Base-by-base conservation (phyloP, 2,888 invertebrate species). In the Epistrophe grossulariae region DNA sequence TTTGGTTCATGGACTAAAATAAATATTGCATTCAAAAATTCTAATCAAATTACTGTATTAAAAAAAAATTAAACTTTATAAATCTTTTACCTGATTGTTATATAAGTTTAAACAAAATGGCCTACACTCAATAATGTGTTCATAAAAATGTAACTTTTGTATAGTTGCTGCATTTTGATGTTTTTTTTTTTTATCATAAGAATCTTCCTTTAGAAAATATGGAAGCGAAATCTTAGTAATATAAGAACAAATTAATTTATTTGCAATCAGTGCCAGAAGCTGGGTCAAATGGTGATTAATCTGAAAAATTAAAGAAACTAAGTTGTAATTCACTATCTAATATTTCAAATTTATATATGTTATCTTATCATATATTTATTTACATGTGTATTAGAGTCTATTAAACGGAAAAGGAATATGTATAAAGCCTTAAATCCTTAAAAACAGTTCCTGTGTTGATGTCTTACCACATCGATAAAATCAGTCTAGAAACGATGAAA, bases 1-100 rank as follows among this genome's bases (percentile, higher is more conserved):
- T 85, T 85, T 85, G 85, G 85, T 85, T 85, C 85, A 74, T 81
- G 85, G 81, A 85, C 85, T 85, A 85, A 70, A 79, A 81, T 59
- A 85, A 50, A 80, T 48, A 48, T 74, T 77, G 35, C 28, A 68
- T 72, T 72, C n/a, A 77, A 72, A 66, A 72, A 64, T 48, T 31
- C 38, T 74, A 73, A 57, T 38, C 40, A 79, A 57, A 35, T n/a
- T 79, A 60, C 45, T 72, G 45, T 66, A 40, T 60, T 79, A 70
- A 68, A 71, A 24, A 43, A 50, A 66, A 77, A 77, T 59, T 80
- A 48, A 45, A 38, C 24, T 11, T 73, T 72, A 48, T 52, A 9
- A 50, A 31, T 24, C 40, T 43, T 24, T 43, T 43, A 77, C 81
- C 81, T 78, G 77, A 62, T 48, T 78, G 71, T 68, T 59, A 55